Evolutionary conservation across 1,140 invertebrate genomes (phyloP).

Genomic region (Drosophila ananassae): DNA sequence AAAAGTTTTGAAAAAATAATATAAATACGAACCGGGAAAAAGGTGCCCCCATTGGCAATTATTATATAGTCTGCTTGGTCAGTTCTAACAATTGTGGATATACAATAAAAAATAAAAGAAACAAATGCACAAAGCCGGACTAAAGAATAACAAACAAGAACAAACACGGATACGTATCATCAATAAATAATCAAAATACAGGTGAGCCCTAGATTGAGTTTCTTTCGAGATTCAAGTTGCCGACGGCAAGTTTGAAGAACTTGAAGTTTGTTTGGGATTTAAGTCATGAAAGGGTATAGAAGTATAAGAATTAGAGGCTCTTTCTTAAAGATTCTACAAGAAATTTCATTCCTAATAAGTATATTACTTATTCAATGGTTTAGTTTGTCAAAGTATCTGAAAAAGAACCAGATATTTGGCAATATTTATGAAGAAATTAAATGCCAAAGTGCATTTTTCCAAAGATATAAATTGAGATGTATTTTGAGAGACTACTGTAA

Average conservation of each 20-base stretch:
- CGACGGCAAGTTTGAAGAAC: slow-evolving; percentile 25
- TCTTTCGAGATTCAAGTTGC: slow-evolving; percentile 15
- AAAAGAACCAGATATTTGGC: too few species aligned
- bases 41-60: background rate
- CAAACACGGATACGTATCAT: slow-evolving; percentile 56
- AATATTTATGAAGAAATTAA: background rate
- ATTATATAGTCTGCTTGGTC: slow-evolving; percentile 9
- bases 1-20: slow-evolving; percentile 6
- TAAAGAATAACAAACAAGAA: slow-evolving; percentile 27
- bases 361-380: background rate
- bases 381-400: background rate
- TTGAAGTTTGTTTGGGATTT: background rate
- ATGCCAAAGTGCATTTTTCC: too few species aligned
- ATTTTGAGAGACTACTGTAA: too few species aligned
- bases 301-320: too few species aligned
- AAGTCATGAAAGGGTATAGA: background rate
- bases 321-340: too few species aligned
- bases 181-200: slow-evolving; percentile 54
- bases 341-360: too few species aligned
- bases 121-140: slow-evolving; percentile 44
- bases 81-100: slow-evolving; percentile 34
- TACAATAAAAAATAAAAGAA: background rate
- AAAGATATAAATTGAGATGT: too few species aligned
- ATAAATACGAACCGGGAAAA: slow-evolving; percentile 4
- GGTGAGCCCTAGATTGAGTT: slow-evolving; percentile 37